Evolutionary conservation across 2,888 invertebrate species (phyloP).

Genomic region (Brenthis ino): DNA sequence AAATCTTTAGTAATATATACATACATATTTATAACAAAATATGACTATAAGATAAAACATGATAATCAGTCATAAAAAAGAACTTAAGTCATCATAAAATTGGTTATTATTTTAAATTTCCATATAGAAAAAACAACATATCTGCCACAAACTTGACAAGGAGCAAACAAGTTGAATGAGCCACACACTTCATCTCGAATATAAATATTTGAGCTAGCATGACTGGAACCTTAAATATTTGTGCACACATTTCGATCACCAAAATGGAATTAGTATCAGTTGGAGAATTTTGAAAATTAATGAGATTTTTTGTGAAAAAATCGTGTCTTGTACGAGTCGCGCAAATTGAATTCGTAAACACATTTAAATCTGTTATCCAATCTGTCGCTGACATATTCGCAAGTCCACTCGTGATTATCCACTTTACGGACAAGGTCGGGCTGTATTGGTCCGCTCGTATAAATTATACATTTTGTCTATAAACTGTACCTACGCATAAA

Average conservation of each 20-base stretch:
- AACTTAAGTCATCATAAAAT: too few species aligned
- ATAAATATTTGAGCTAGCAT: conserved; percentile 13
- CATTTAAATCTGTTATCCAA: conserved; percentile 69
- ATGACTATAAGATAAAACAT: too few species aligned
- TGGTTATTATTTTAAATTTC: background rate
- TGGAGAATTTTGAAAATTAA: conserved; percentile 6
- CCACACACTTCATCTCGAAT: background rate
- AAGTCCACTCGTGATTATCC: conserved; percentile 72
- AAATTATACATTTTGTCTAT: conserved; percentile 52
- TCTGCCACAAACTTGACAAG: background rate
- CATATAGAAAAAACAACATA: background rate
- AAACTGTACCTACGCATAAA: conserved; percentile 30
- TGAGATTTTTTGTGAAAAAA: background rate
- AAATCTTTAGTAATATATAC: too few species aligned
- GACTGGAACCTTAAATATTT: conserved; percentile 16
- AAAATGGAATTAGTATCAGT: conserved; percentile 2
- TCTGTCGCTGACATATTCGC: conserved; percentile 60
- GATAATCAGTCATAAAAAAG: too few species aligned
- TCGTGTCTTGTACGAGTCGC: conserved; percentile 29
- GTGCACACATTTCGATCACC: conserved; percentile 19
- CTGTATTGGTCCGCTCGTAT: conserved; percentile 46
- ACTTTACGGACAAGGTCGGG: conserved; percentile 71
- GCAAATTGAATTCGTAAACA: conserved; percentile 64
- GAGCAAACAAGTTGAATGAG: background rate
- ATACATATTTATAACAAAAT: too few species aligned